Conservation (phyloP, 2,888 invertebrate genomes). For the Euproctis similis region DNA sequence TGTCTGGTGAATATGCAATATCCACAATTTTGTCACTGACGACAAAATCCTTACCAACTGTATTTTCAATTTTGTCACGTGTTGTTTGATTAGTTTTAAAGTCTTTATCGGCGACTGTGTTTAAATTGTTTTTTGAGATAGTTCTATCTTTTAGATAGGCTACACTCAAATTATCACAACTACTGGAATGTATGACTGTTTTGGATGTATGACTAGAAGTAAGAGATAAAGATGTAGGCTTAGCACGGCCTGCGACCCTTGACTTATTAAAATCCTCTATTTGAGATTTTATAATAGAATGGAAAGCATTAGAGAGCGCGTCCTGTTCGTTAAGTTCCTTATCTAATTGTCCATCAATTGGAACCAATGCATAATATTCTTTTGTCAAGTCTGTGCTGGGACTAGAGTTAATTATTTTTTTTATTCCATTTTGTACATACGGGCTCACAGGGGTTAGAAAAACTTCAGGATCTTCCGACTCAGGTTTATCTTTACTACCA, state of each 20-base stretch:
- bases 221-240: constrained; percentile 55
- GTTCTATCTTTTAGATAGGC: constrained; percentile 30
- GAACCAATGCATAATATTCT: constrained; percentile 59
- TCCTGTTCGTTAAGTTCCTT: constrained; percentile 73
- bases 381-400: constrained; percentile 58
- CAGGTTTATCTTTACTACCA: constrained; percentile 41
- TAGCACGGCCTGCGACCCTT: constrained; percentile 33
- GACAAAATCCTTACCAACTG: constrained; percentile 15
- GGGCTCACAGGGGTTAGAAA: constrained; percentile 67
- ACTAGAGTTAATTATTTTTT: constrained; percentile 46
- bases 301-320: constrained; percentile 65
- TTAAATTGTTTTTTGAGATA: constrained; percentile 16
- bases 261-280: constrained; percentile 33
- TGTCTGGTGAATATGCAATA: constrained; percentile 52
- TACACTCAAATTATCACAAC: constrained; percentile 51
- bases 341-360: constrained; percentile 57
- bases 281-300: constrained; percentile 58
- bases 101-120: constrained; percentile 26
- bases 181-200: constrained; percentile 56
- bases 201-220: constrained; percentile 59
- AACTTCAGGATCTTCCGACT: constrained; percentile 52
- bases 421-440: constrained; percentile 37
- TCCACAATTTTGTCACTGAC: constrained; percentile 34
- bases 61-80: constrained; percentile 18
- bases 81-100: constrained; percentile 20